Evolutionary conservation across 2,888 invertebrate genomes (phyloP), one percentile per base, ranked within the genome.

Genomic region (Pyrrhosoma nymphula): DNA sequence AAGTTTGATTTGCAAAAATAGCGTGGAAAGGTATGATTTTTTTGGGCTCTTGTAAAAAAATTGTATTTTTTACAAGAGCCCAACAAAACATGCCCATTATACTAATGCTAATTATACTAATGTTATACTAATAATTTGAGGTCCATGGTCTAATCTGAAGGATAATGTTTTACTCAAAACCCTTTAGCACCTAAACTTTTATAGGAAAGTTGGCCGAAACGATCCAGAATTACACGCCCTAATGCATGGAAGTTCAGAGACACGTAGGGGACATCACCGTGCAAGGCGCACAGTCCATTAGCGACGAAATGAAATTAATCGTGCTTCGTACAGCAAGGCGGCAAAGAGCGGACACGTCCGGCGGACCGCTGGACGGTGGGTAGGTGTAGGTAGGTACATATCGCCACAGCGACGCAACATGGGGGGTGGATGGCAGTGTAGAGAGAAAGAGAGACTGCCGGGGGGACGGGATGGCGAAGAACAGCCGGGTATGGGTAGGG

Each of bases 321-420:
- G 82, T 18, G 82, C 82, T n/a, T 35, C 35, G 82, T 82, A 82
- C 35, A 35, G 30, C 82, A 47, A 47, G 47, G 47, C 47, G 47
- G 47, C 26, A 82, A 82, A 35, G 82, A 82, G n/a, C 82, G 35
- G 35, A 82, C 82, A 82, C 35, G 82, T 82, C 35, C 35, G 82
- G 82, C 82, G 18, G 82, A 82, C 82, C 82, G 82, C 4, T 16
- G 82, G 82, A 14, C 14, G 14, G 16, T 12, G 35, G 35, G 35
- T 16, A 14, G 69, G 69, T 20, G 69, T 69, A 26, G 69, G 69
- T n/a, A 69, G 47, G 60, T 82, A 82, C 82, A 82, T 82, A 30
- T 82, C 82, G 35, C 82, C 82, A 82, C 82, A 82, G 35, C 82
- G 35, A 82, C 82, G 82, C 82, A 82, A 82, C 35, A 82, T 35